Evolutionary conservation across 2,888 invertebrate species (phyloP).

Genomic region (Morpho achilles): DNA sequence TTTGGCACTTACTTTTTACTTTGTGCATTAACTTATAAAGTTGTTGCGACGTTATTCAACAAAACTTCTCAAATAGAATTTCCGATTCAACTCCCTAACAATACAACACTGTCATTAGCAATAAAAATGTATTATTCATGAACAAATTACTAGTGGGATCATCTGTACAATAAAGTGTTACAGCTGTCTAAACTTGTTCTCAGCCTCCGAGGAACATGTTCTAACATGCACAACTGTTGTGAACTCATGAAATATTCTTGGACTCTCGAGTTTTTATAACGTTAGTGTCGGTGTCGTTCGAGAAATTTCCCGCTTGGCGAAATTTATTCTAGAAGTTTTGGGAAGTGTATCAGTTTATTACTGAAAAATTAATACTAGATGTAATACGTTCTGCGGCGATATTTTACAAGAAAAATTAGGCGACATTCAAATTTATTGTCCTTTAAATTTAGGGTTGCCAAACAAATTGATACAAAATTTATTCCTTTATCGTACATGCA

Average conservation of each 20-base stretch:
- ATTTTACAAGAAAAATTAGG: neutral
- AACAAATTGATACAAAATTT: no score
- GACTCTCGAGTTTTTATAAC: slow-evolving; percentile 15
- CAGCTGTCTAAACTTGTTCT: slow-evolving; percentile 23
- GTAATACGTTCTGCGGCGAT: slow-evolving; percentile 3
- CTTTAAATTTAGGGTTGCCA: no score
- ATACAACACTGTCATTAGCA: slow-evolving; percentile 11
- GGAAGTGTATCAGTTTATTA: slow-evolving; percentile 7
- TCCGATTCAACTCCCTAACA: neutral
- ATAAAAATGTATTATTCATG: slow-evolving; percentile 28
- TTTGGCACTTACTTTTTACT: no score
- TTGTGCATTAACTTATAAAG: no score
- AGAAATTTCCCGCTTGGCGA: slow-evolving; percentile 7
- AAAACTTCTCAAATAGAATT: neutral
- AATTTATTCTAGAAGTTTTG: slow-evolving; percentile 11
- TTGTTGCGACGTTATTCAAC: neutral
- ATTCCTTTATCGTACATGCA: no score
- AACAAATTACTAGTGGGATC: slow-evolving; percentile 27
- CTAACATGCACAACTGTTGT: slow-evolving; percentile 18
- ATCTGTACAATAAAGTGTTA: slow-evolving; percentile 28
- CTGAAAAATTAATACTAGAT: neutral
- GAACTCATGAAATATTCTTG: slow-evolving; percentile 21
- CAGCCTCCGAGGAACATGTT: slow-evolving; percentile 20
- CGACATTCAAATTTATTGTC: no score
- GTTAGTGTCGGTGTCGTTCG: slow-evolving; percentile 10